Percentiles rank a stretch among this genome's conserved stretches.
These are phyloP conservation scores for Fregata magnificens DNA, from an alignment of 2,113 vertebrate species.

Conservation along the genomic window DNA sequence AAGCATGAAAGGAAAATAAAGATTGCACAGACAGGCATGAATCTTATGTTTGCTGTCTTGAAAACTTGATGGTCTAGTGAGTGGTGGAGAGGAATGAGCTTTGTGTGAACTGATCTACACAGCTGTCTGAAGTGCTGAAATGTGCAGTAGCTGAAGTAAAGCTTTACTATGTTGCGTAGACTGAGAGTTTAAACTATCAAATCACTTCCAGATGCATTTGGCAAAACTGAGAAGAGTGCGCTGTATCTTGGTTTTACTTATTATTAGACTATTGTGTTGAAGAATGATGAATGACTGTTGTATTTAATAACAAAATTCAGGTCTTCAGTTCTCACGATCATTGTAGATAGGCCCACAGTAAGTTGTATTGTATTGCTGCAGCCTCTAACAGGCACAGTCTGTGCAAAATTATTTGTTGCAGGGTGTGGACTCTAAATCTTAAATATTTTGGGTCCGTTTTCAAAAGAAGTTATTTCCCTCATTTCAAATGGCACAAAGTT, in stretches of 20 bases:
- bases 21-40: not conserved
- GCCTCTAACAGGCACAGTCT: not conserved
- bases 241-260: not conserved
- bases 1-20: not conserved
- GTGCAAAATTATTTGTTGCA: not conserved
- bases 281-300: not conserved
- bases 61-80: not conserved
- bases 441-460: not conserved
- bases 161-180: not conserved
- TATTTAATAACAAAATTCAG: not conserved
- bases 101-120: not conserved
- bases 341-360: not conserved
- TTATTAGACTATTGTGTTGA: not conserved
- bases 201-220: not conserved
- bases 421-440: not conserved
- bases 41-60: not conserved
- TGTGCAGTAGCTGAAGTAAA: not conserved
- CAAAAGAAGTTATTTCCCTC: not conserved
- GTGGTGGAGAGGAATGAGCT: not conserved
- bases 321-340: fast-evolving
- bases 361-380: not conserved
- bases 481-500: not conserved
- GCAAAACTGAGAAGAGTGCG: not conserved
- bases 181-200: not conserved
- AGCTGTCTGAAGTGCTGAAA: not conserved